Evolutionary conservation across 2,797 vertebrate species (phyloP).

Genomic region (Pitangus sulphuratus): DNA sequence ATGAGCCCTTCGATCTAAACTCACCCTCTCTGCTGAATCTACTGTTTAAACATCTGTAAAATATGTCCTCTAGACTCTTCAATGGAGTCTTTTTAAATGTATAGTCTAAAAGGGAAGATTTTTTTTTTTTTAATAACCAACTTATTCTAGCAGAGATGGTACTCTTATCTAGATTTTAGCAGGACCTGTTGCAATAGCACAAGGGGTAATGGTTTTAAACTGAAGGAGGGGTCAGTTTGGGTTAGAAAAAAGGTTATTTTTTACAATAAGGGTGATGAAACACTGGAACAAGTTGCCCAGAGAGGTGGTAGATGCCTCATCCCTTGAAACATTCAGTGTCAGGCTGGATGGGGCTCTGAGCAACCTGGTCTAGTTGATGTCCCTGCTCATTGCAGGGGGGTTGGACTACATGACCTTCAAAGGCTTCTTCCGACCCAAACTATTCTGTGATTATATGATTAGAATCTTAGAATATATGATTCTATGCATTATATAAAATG

Average conservation of each 20-base stretch:
- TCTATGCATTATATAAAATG: background rate
- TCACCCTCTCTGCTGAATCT: background rate
- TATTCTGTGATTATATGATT: background rate
- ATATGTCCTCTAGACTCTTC: background rate
- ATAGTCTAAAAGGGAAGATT: fast-evolving
- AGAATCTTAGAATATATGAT: background rate
- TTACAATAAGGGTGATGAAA: background rate
- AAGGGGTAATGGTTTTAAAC: background rate
- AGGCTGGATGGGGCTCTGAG: background rate
- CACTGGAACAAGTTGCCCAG: background rate
- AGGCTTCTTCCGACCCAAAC: background rate
- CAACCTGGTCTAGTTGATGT: background rate
- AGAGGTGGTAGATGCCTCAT: background rate
- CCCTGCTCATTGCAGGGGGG: background rate
- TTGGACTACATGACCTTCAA: background rate
- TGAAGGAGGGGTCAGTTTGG: background rate
- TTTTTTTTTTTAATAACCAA: background rate
- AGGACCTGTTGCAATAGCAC: background rate
- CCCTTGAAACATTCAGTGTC: background rate
- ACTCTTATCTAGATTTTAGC: background rate
- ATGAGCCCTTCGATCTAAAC: background rate
- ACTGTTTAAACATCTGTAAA: background rate
- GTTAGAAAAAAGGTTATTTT: background rate
- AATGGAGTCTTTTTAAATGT: background rate
- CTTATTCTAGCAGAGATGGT: background rate